A percentile compares a stretch with the other conserved stretches of the same genome.
Conservation (phyloP, 2,888 invertebrate genomes). For the Cepaea hortensis region DNA sequence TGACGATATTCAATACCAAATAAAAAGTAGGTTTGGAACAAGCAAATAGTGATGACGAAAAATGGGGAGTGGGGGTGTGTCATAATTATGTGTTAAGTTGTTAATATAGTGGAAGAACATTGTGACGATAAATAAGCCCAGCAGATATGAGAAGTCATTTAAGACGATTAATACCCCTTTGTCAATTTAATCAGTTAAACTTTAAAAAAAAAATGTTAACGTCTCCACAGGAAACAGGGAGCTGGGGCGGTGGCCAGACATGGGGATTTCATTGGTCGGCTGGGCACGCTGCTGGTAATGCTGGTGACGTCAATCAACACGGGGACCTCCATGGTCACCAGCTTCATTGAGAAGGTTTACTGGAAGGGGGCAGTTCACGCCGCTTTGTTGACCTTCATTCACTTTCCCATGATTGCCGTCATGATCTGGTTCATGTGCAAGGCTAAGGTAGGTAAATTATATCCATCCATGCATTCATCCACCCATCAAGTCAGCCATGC, state of each 20-base stretch:
- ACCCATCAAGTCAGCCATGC: not conserved
- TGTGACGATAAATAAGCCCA: no score
- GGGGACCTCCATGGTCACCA: constrained; percentile 17
- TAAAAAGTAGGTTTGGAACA: no score
- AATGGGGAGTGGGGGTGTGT: no score
- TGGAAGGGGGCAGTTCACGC: constrained; percentile 34
- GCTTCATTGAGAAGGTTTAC: constrained; percentile 25
- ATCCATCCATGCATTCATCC: not conserved
- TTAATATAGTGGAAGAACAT: no score
- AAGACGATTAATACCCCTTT: no score
- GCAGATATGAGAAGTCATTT: no score
- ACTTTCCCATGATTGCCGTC: constrained; percentile 24
- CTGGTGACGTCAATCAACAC: constrained; percentile 37
- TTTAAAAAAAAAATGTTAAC: no score
- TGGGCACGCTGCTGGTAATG: constrained; percentile 33
- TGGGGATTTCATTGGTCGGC: constrained; percentile 42
- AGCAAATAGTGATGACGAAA: no score
- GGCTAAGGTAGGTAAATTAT: constrained; percentile 19
- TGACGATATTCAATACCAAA: no score
- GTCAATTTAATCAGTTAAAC: no score
- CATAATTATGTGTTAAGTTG: no score
- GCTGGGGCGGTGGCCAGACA: not conserved
- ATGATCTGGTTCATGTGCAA: constrained; percentile 44
- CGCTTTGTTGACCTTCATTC: constrained; percentile 16
- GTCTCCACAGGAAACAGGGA: constrained; percentile 17